Evolutionary conservation across 2,888 invertebrate genomes (phyloP).

Genomic region (Podabrus alpinus): DNA sequence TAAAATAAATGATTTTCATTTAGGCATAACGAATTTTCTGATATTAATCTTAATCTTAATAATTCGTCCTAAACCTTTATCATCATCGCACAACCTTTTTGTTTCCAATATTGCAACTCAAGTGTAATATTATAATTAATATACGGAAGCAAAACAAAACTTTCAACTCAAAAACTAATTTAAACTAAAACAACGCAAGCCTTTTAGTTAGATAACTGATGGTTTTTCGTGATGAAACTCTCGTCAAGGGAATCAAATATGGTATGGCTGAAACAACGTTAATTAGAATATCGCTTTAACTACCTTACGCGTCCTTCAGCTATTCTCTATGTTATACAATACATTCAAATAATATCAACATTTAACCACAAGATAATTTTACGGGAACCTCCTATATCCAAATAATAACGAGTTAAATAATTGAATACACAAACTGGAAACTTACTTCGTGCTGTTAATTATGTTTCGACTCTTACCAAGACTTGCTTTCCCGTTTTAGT

Average conservation of each 20-base stretch:
- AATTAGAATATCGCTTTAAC: slow-evolving; percentile 7
- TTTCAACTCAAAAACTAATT: slow-evolving; percentile 5
- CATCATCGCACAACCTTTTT: not conserved
- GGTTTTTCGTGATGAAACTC: slow-evolving; percentile 9
- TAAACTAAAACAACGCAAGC: slow-evolving; percentile 10
- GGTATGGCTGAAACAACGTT: not conserved
- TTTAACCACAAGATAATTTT: not conserved
- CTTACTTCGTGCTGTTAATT: not conserved
- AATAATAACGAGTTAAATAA: not conserved
- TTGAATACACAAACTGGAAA: not conserved
- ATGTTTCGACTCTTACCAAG: not conserved
- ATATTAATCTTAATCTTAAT: not conserved
- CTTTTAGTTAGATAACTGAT: slow-evolving; percentile 10
- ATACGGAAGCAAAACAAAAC: slow-evolving; percentile 2
- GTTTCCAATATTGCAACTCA: not conserved
- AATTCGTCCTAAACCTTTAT: not conserved
- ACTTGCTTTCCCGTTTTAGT: not conserved
- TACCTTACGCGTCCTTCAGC: not conserved
- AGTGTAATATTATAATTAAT: slow-evolving; percentile 1
- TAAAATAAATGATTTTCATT: slow-evolving; percentile 6
- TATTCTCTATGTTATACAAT: not conserved
- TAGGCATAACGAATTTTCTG: not conserved
- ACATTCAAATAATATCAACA: not conserved
- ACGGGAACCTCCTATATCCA: not conserved
- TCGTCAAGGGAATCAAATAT: slow-evolving; percentile 14